A percentile compares a stretch with the other conserved stretches of the same genome.
These are phyloP conservation scores for Pseudomyrmex cubaensis DNA, from an alignment of 1,140 invertebrate species.

Conservation along the genomic window DNA sequence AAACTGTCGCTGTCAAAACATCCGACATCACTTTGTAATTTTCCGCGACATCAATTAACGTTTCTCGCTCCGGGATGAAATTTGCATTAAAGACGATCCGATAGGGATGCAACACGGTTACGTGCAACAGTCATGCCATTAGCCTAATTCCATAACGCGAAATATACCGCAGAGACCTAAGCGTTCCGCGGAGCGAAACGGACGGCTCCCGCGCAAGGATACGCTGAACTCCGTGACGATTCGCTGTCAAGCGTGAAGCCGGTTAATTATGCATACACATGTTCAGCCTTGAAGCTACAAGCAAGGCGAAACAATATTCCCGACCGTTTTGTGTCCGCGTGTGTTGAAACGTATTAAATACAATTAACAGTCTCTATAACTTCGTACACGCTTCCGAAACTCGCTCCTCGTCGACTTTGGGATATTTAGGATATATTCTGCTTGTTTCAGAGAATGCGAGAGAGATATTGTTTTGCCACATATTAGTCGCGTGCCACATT, in stretches of 20 bases:
- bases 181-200: slow-evolving; percentile 23
- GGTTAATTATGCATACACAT: slow-evolving; percentile 50
- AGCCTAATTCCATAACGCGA: slow-evolving; percentile 57
- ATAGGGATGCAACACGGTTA: neutral
- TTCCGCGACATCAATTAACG: too few species aligned
- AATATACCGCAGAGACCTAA: slow-evolving; percentile 19
- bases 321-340: neutral
- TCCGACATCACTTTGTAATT: too few species aligned
- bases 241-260: slow-evolving; percentile 54
- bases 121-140: slow-evolving; percentile 42
- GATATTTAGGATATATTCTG: too few species aligned
- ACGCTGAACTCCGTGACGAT: slow-evolving; percentile 46
- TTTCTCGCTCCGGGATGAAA: neutral
- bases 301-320: slow-evolving; percentile 3
- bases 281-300: slow-evolving; percentile 25
- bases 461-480: too few species aligned
- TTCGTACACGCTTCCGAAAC: neutral
- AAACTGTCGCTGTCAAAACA: too few species aligned
- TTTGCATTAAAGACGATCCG: slow-evolving; percentile 28
- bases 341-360: neutral
- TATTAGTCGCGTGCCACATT: too few species aligned
- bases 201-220: slow-evolving; percentile 44
- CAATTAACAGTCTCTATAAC: neutral
- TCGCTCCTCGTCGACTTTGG: too few species aligned
- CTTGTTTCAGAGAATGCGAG: too few species aligned